A percentile compares a stretch with the other conserved stretches of the same genome.
Conservation (phyloP, 37 sponge, comb jelly and placozoan genomes). For the Halisarca cf. caerulea region DNA sequence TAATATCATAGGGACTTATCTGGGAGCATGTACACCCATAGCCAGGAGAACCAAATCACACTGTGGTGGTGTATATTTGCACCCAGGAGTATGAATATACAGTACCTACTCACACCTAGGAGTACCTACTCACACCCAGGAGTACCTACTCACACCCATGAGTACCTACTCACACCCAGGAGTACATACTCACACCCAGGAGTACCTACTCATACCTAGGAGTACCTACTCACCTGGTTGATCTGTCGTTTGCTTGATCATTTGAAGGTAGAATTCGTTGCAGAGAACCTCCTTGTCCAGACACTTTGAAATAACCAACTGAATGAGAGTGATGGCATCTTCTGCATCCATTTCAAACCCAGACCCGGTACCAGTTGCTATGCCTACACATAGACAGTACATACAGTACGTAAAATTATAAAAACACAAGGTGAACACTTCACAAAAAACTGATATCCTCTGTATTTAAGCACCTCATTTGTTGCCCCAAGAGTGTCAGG, state of each 20-base stretch:
- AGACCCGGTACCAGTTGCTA: constrained; percentile 56
- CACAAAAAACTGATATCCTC: background rate
- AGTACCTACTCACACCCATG: background rate
- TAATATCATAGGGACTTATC: no score
- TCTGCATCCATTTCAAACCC: constrained; percentile 71
- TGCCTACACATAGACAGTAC: constrained; percentile 44
- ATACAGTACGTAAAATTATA: no score
- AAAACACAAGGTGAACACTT: background rate
- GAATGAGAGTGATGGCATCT: constrained; percentile 76
- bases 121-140: no score
- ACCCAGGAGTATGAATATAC: no score
- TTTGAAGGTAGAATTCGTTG: constrained; percentile 94
- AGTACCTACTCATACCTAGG: no score
- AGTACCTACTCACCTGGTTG: constrained; percentile 74
- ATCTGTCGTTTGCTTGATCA: constrained; percentile 97
- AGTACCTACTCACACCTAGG: no score
- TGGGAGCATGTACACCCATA: no score
- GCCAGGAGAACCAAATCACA: no score
- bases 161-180: background rate
- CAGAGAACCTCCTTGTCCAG: constrained; percentile 91
- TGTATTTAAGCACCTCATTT: background rate
- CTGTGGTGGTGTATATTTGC: no score
- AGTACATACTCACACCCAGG: background rate
- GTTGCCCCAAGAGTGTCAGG: no score
- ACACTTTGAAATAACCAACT: constrained; percentile 87